These are phyloP conservation scores for Portevinia maculata DNA, from an alignment of 2,888 invertebrate genomes.

Conservation along the genomic window DNA sequence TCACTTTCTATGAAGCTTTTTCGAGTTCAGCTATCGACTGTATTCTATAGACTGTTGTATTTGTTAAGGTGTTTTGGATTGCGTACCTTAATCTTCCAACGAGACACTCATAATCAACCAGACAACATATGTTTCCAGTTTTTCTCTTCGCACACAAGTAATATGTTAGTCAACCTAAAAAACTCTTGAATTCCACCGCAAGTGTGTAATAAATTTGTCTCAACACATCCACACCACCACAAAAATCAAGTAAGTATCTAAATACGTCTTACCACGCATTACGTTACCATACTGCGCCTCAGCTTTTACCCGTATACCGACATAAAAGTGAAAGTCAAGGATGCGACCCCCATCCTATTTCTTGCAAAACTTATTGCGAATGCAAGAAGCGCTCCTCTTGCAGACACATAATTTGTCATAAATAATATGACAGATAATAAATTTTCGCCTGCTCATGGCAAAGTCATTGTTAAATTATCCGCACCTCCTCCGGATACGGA, in stretches of 20 bases:
- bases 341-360: constrained; percentile 12
- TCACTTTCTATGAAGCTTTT: no score
- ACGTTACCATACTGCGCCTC: constrained; percentile 11
- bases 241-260: constrained; percentile 12
- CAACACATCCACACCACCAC: constrained; percentile 36
- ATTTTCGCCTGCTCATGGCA: constrained; percentile 59
- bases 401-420: constrained; percentile 71
- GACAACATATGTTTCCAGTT: constrained; percentile 43
- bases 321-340: constrained; percentile 59
- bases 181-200: constrained; percentile 17
- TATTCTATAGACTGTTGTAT: background rate
- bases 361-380: constrained; percentile 45
- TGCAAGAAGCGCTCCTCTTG: constrained; percentile 56
- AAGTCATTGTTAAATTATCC: constrained; percentile 69
- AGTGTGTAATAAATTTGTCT: constrained; percentile 63
- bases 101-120: constrained; percentile 51
- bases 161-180: constrained; percentile 1
- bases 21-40: no score
- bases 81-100: constrained; percentile 14
- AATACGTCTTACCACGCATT: constrained; percentile 49
- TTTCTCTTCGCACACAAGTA: background rate
- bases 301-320: background rate
- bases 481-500: constrained; percentile 21
- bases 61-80: constrained; percentile 9
- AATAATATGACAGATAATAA: constrained; percentile 68